Conservation (phyloP, 2,113 vertebrate genomes). For the Mesocricetus auratus region DNA sequence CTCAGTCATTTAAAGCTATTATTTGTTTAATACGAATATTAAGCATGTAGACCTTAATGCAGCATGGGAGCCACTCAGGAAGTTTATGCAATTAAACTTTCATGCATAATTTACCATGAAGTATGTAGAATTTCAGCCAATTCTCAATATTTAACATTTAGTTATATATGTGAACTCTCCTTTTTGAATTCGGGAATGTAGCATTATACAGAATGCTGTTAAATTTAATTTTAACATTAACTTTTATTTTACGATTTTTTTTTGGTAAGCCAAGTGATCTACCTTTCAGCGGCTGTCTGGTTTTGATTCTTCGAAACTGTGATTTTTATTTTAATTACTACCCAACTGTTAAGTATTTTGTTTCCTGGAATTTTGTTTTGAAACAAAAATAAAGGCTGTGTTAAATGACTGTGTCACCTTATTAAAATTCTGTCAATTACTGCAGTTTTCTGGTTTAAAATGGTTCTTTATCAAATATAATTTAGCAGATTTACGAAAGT, state of each 20-base stretch:
- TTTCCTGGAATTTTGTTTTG: conserved; percentile 81
- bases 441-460: conserved; percentile 51
- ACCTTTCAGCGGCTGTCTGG: conserved; percentile 65
- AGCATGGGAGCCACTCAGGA: conserved; percentile 82
- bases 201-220: conserved; percentile 78
- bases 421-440: conserved; percentile 75
- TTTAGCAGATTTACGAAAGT: conserved; percentile 41
- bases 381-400: conserved; percentile 84
- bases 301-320: conserved; percentile 83
- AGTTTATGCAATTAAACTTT: conserved; percentile 83
- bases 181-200: conserved; percentile 79
- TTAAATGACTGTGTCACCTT: conserved; percentile 76
- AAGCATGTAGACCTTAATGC: conserved; percentile 81
- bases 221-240: conserved; percentile 75
- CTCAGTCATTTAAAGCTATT: conserved; percentile 67
- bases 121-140: conserved; percentile 76
- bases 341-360: conserved; percentile 79
- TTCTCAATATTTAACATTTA: conserved; percentile 75
- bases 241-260: not conserved
- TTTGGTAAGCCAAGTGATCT: conserved; percentile 67
- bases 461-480: conserved; percentile 67
- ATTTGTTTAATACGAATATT: conserved; percentile 76
- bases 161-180: conserved; percentile 75
- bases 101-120: conserved; percentile 81
- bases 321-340: conserved; percentile 83